A percentile compares a stretch with the other conserved stretches of the same genome.
These are phyloP conservation scores for Bombus picipes DNA, from an alignment of 1,140 invertebrate species.

Conservation along the genomic window DNA sequence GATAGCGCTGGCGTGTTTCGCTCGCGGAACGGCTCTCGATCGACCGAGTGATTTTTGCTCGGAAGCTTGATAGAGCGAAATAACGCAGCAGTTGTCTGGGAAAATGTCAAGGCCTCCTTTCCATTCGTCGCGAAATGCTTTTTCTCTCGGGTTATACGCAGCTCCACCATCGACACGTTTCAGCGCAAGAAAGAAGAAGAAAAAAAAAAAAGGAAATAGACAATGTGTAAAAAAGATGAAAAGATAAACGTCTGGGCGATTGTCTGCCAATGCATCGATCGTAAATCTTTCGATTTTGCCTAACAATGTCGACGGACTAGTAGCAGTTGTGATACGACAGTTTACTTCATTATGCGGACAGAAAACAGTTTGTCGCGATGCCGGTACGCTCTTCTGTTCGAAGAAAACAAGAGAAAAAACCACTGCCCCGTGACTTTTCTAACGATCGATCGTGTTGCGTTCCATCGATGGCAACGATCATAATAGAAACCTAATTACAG, in stretches of 20 bases:
- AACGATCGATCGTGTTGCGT: constrained; percentile 7
- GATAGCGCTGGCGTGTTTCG: constrained; percentile 15
- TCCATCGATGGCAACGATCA: neutral
- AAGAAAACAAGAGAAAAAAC: neutral
- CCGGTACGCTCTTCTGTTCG: neutral
- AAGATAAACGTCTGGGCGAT: constrained; percentile 27
- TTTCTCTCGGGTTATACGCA: constrained; percentile 28
- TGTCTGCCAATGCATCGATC: constrained; percentile 30
- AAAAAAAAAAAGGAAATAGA: neutral
- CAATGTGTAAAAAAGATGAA: neutral
- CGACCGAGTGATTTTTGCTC: constrained; percentile 12
- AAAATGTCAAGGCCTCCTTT: constrained; percentile 59
- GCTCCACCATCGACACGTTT: neutral
- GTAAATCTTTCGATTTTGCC: constrained; percentile 41
- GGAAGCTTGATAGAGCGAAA: constrained; percentile 30
- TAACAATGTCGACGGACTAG: neutral
- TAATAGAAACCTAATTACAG: neutral
- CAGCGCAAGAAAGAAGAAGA: neutral
- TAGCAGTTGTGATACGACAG: neutral
- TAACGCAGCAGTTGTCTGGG: constrained; percentile 13
- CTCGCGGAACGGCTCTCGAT: neutral
- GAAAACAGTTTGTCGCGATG: neutral
- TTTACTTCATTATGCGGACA: constrained; percentile 41
- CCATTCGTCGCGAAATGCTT: constrained; percentile 49
- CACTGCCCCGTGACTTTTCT: neutral